Evolutionary conservation across 2,113 vertebrate genomes (phyloP).

Genomic region (Tinamus guttatus): DNA sequence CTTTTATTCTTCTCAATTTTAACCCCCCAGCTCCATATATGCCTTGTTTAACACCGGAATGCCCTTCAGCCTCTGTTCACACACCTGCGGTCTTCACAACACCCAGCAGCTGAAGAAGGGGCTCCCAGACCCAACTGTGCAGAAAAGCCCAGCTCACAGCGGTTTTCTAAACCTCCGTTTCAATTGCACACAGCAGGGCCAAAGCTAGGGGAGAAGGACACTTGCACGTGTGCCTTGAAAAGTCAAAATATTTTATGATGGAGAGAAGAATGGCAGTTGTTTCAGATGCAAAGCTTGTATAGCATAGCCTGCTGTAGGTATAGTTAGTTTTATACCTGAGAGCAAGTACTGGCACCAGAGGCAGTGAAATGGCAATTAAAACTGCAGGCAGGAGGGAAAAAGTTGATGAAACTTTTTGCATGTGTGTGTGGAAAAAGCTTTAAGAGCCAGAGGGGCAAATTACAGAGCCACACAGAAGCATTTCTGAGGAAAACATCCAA

Average conservation of each 20-base stretch:
- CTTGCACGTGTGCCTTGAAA: background rate
- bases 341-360: background rate
- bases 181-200: background rate
- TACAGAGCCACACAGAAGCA: background rate
- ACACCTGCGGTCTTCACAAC: background rate
- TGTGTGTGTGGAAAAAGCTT: background rate
- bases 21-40: background rate
- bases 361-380: background rate
- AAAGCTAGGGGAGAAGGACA: background rate
- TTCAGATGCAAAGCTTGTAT: background rate
- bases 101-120: background rate
- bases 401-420: background rate
- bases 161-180: background rate
- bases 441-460: background rate
- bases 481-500: background rate
- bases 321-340: too few relatives aligned
- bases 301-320: background rate
- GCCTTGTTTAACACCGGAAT: background rate
- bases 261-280: background rate
- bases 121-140: background rate
- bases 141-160: background rate
- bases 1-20: background rate
- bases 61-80: background rate
- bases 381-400: background rate
- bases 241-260: background rate